These are phyloP conservation scores for Furnarius figulus DNA, from an alignment of 2,113 vertebrate genomes.

Conservation along the genomic window DNA sequence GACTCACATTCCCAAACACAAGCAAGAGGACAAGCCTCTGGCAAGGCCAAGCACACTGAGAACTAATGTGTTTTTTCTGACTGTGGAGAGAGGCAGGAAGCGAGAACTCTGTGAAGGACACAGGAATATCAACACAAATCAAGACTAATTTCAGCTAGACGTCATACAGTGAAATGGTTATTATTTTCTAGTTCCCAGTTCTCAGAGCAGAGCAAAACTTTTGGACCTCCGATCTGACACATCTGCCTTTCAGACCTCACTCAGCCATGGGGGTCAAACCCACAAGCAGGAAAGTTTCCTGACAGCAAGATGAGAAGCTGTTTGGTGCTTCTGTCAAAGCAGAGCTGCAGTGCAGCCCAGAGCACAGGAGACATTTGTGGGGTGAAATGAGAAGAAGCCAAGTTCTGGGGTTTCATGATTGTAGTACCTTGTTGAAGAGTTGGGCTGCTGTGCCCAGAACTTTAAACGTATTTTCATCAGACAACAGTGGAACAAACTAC, in stretches of 20 bases:
- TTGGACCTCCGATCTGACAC: not conserved
- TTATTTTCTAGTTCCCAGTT: not conserved
- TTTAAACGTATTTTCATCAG: not conserved
- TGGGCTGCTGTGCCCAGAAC: not conserved
- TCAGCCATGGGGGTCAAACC: not conserved
- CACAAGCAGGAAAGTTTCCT: not conserved
- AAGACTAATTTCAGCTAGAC: not conserved
- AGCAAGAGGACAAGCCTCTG: not conserved
- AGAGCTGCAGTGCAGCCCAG: not conserved
- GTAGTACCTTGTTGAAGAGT: not conserved
- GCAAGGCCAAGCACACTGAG: not conserved
- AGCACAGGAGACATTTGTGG: not conserved
- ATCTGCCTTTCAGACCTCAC: not conserved
- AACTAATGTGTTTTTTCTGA: not conserved
- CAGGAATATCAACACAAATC: not conserved
- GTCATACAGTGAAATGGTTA: not conserved
- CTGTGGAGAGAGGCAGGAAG: not conserved
- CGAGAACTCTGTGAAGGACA: not conserved
- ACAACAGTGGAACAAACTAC: not conserved
- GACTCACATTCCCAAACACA: not conserved
- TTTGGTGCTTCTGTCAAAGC: not conserved
- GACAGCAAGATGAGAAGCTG: not conserved
- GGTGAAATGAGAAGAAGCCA: not conserved
- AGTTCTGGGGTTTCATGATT: not conserved
- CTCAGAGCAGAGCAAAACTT: not conserved